These are phyloP conservation scores for Caradrina kadenii DNA, from an alignment of 2,888 invertebrate species.

Conservation along the genomic window DNA sequence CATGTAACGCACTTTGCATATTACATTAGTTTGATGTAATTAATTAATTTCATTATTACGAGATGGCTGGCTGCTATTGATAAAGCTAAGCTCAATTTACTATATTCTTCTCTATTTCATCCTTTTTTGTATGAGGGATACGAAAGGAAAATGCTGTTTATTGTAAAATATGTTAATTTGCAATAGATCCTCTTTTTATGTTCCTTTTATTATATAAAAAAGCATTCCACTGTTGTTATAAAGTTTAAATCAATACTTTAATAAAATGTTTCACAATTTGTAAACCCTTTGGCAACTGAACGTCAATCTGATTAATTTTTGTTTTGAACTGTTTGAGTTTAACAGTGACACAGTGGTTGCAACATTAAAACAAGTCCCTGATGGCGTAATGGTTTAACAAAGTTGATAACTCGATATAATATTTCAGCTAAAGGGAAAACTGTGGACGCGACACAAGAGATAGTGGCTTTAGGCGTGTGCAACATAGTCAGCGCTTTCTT, in stretches of 20 bases:
- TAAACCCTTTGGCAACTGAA: not conserved
- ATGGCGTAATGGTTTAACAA: conserved; percentile 66
- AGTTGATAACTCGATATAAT: conserved; percentile 65
- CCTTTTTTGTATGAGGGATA: not conserved
- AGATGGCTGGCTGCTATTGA: no score
- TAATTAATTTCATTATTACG: not conserved
- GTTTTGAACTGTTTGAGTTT: not conserved
- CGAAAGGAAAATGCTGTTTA: not conserved
- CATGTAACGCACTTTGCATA: not conserved
- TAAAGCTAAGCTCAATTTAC: not conserved
- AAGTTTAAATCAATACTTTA: conserved; percentile 6
- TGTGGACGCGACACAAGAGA: conserved; percentile 95
- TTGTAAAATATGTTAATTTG: not conserved
- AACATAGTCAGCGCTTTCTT: conserved; percentile 94
- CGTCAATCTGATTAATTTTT: conserved; percentile 44
- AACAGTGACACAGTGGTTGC: conserved; percentile 57
- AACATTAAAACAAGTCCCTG: conserved; percentile 62
- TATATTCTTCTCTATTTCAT: not conserved
- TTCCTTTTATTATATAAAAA: not conserved
- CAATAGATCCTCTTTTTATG: not conserved
- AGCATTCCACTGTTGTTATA: not conserved
- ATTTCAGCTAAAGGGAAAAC: conserved; percentile 92
- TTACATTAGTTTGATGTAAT: not conserved
- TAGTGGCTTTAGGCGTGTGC: conserved; percentile 94
- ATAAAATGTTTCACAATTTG: conserved; percentile 13